Base-by-base conservation (phyloP, 2,888 invertebrate genomes). In the Chesias legatella region DNA sequence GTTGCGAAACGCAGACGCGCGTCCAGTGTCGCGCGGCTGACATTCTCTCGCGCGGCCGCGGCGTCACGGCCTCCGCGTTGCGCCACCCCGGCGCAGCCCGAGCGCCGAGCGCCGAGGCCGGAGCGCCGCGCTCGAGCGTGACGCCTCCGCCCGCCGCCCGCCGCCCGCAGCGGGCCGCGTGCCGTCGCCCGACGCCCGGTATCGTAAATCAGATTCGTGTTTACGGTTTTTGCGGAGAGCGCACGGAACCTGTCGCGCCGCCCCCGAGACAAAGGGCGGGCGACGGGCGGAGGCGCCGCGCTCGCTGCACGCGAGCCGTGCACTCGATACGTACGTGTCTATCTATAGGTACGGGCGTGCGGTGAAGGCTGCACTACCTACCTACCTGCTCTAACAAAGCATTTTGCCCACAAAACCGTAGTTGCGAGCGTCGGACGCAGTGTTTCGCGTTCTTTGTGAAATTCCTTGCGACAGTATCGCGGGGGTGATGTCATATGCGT, bases 1-100 rank as follows among this genome's bases (percentile, higher is more conserved):
- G 77, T 88, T 88, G 88, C 88, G 88, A 88, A 85, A 88, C 82
- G 71, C 43, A 64, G 62, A 67, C 68, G 69, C 73, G 75, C 78
- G 79, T 67, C 29, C 34, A 24, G 37, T 78, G 74, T 65, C 75
- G 74, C 74, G 66, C 68, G 73, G 76, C 76, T 79, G 78, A 86
- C 86, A 84, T 86, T 86, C 85, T 86, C 88, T 82, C 83, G 78
- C 70, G 70, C 77, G 78, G 77, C 79, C 73, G 73, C 76, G 77
- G 80, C 82, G 84, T 82, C 83, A 82, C 83, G 85, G 85, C 84
- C 85, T 80, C 83, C 81, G 77, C 79, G 84, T 81, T 85, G 83
- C 85, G 85, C 85, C 84, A 85, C 82, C 55, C 56, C 75, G 67
- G 78, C 72, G 70, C 69, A 33, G 67, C 69, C 61, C 70, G 72